Base-by-base conservation (phyloP, 2,113 vertebrate genomes). In the Pluvianellus socialis region DNA sequence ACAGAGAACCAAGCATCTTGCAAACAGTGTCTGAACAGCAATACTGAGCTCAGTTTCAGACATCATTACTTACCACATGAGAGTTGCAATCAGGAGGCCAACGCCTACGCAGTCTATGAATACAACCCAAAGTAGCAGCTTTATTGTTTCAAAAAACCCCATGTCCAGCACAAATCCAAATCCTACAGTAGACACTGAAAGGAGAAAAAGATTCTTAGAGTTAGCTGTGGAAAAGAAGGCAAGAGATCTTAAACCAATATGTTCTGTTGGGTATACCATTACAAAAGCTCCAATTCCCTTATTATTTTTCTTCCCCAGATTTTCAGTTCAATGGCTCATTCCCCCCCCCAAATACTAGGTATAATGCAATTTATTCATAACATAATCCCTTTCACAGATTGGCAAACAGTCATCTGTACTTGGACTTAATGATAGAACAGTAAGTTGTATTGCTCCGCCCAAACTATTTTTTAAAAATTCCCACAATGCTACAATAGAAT, bases 61-160 rank as follows among this genome's bases (percentile, higher is more conserved):
- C 45, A 28, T 23, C 47, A 8, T 23, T 79, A 98, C 99, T 98
- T 94, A 99, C 99, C 99, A 99, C 99, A 99, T 99, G 2, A 99
- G 94, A 27, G 99, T 99, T 95, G 99, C 98, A 96, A 99, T 99
- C 81, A 99, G 98, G 61, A 99, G 98, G 28, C 99, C 99, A 42
- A 99, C 99, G 0, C 99, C 99, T 44, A 99, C 98, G 16, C 99
- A 99, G 97, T 99, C 99, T 75, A 99, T 99, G 96, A 99, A 99
- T 6, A 99, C 99, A 50, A 99, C 99, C 99, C 99, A 99, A 73
- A 99, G 98, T 5, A 99, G 98, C 40, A 99, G 98, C 97, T 99
- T 99, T 96, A 99, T 96, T 8, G 98, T 99, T 97, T 99, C 99
- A 97, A 99, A 92, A 81, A 99, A 98, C 0, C 99, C 99, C 98